Base-by-base conservation (phyloP, 2,797 vertebrate genomes). In the Spondyliosoma cantharus region DNA sequence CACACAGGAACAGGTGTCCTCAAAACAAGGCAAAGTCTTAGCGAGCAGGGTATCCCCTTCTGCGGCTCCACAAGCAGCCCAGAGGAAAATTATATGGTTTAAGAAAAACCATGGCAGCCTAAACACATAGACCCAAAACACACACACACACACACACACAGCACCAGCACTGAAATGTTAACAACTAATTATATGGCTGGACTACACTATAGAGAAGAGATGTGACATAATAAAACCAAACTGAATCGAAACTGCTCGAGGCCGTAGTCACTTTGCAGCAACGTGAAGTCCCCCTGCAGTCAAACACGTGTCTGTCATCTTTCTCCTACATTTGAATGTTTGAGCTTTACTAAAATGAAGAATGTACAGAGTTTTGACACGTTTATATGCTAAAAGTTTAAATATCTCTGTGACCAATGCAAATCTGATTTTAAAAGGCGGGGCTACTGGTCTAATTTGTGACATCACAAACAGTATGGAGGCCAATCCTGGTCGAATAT, bases 1-100 rank as follows among this genome's bases (percentile, higher is more conserved):
- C 82, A 80, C 86, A 86, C 66, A 87, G 74, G 78, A 93, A 89
- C 93, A 94, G 93, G 92, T 94, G 93, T 86, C 87, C 83, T 87
- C 52, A 86, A 87, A 91, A 92, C 76, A 83, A 83, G 77, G 71
- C 85, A 43, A 62, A 76, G 78, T 73, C 83, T 89, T 69, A 87
- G 78, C 15, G 60, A 87, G 83, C 82, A 63, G 84, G 85, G 68
- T 81, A 81, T 84, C 78, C 81, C 77, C 52, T 80, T 81, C 74
- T 87, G 80, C 19, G 67, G 84, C 81, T 86, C 66, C 80, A 80
- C 71, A 62, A 79, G 79, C 80, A 83, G 82, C 79, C 61, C 66
- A 78, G 80, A 71, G 59, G 82, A 88, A 91, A 93, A 94, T 93
- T 85, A 93, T 78, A 93, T 82, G 90, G 78, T 92, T 91, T 80